A percentile compares a stretch with the other conserved stretches of the same genome.
Evolutionary conservation across 1,140 invertebrate species (phyloP).

Genomic region (Drosophila funebris): DNA sequence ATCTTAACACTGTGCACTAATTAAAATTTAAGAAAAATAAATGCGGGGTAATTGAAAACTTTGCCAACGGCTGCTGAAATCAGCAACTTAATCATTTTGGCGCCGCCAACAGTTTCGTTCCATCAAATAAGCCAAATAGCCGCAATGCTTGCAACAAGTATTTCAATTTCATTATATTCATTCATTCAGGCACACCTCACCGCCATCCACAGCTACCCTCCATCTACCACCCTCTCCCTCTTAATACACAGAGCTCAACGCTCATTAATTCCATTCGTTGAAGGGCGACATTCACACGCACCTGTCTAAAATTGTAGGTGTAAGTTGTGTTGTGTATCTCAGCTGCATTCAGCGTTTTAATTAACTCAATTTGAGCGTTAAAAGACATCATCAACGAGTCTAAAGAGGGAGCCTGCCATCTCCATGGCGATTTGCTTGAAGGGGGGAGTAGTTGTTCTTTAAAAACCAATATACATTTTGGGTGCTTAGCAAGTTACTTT

Average conservation of each 20-base stretch:
- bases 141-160: conserved; percentile 36
- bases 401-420: background rate
- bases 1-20: conserved; percentile 53
- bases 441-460: background rate
- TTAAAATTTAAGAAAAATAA: conserved; percentile 81
- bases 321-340: conserved; percentile 7
- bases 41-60: conserved; percentile 79
- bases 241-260: conserved; percentile 12
- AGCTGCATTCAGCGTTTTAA: conserved; percentile 49
- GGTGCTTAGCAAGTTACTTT: background rate
- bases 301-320: conserved; percentile 42
- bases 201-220: too few species aligned
- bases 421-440: background rate
- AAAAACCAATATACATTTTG: conserved; percentile 2
- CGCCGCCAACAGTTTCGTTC: background rate
- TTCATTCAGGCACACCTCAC: conserved; percentile 4
- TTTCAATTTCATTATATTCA: conserved; percentile 67
- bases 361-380: conserved; percentile 60
- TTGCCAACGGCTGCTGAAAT: conserved; percentile 51
- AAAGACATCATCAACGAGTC: conserved; percentile 72
- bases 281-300: conserved; percentile 9
- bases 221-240: background rate
- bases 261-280: conserved; percentile 73
- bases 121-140: conserved; percentile 21
- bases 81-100: conserved; percentile 55